Evolutionary conservation across 2,888 invertebrate species (phyloP), one percentile per base, ranked within the genome.

Genomic region (Lissocephala sabroskyi): DNA sequence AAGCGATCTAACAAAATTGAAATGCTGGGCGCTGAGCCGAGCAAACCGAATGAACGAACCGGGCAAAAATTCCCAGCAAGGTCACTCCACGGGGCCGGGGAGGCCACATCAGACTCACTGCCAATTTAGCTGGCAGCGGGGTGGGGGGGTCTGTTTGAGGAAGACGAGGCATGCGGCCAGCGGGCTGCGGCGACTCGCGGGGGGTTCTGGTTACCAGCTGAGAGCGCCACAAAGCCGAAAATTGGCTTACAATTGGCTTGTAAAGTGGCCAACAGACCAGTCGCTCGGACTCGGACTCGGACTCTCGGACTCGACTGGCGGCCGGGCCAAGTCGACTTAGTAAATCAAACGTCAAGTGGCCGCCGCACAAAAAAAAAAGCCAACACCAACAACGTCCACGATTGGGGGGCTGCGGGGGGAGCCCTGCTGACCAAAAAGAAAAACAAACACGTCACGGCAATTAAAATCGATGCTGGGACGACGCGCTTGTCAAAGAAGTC

Each of bases 231-330:
- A 61, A 63, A 57, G 56, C 53, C 53, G 64, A 65, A 62, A 68
- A 68, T 68, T 68, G 68, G 75, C 68, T 74, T 74, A 74, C 71
- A 68, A 75, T 71, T 76, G 74, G 66, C 65, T 61, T 56, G 73
- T 64, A 64, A 74, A 61, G 49, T 60, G 53, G 62, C 60, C 23
- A 23, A 7, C 23, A 23, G 23, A 3, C 4, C 4, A 7, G 23
- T 23, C 23, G 7, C 4, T 23, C n/a, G n/a, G n/a, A n/a, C n/a
- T n/a, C n/a, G n/a, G n/a, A n/a, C n/a, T n/a, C n/a, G 23, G 23
- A 7, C 23, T 23, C 7, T 23, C 29, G 9, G 14, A 13, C 7
- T 18, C 19, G 13, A 39, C 30, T 16, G 35, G n/a, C n/a, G n/a
- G 16, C 16, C 7, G 35, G 14, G 43, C 10, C 32, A 39, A 37